Conservation (phyloP, 2,113 vertebrate genomes). For the Callithrix jacchus region DNA sequence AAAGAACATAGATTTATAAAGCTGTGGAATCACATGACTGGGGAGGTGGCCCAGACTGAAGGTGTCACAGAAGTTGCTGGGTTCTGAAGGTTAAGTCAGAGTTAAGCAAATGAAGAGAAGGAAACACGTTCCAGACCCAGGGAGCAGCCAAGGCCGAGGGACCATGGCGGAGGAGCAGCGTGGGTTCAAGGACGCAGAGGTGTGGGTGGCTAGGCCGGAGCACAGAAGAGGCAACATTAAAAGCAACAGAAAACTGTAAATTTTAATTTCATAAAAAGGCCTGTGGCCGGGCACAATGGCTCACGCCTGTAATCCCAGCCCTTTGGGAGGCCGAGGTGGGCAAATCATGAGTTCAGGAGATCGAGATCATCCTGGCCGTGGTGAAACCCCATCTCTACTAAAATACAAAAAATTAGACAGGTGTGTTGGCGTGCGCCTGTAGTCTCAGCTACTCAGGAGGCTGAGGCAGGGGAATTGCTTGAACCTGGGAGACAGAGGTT, state of each 20-base stretch:
- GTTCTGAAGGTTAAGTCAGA: neutral
- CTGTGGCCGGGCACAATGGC: too few relatives aligned
- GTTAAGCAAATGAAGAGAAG: neutral
- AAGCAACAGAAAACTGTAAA: neutral
- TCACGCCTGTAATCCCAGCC: too few relatives aligned
- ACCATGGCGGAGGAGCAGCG: neutral
- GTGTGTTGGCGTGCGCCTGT: too few relatives aligned
- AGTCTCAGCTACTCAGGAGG: too few relatives aligned
- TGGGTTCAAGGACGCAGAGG: neutral
- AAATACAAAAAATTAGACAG: too few relatives aligned
- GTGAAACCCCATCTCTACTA: too few relatives aligned
- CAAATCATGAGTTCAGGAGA: too few relatives aligned
- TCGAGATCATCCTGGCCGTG: too few relatives aligned
- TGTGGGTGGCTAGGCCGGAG: accelerated
- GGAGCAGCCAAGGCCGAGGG: neutral
- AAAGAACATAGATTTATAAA: neutral
- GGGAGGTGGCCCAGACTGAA: neutral
- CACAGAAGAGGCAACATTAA: neutral
- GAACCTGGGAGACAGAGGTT: too few relatives aligned
- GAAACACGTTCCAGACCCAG: neutral
- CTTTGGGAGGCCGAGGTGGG: too few relatives aligned
- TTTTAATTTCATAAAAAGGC: neutral
- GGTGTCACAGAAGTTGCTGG: neutral
- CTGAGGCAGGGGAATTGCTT: too few relatives aligned
- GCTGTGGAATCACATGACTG: neutral